Conservation (phyloP, 2,888 invertebrate genomes). For the Eustalomyia histrio region DNA sequence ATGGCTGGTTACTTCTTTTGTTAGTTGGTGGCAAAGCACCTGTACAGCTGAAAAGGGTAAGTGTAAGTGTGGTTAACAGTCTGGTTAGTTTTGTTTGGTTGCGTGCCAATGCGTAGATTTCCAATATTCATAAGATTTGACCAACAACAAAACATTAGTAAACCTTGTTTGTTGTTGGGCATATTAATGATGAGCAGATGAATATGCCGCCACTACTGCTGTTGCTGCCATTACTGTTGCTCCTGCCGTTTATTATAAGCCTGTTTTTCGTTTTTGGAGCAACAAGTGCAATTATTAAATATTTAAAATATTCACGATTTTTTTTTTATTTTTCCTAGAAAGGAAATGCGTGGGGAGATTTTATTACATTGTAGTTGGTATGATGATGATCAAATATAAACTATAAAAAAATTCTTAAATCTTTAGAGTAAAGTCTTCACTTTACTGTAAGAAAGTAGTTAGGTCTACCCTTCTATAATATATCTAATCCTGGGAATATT, state of each 20-base stretch:
- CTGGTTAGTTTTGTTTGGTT: conserved; percentile 46
- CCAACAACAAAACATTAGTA: conserved; percentile 22
- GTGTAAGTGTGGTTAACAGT: conserved; percentile 61
- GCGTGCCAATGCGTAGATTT: conserved; percentile 66
- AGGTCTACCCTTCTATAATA: no score
- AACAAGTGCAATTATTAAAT: conserved; percentile 68
- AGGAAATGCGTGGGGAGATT: conserved; percentile 68
- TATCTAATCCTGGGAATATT: no score
- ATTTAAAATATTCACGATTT: conserved; percentile 54
- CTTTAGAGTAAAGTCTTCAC: no score
- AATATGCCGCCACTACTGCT: neutral
- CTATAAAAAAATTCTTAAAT: no score
- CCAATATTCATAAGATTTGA: conserved; percentile 62
- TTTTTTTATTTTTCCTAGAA: conserved; percentile 33
- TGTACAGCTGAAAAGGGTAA: conserved; percentile 60
- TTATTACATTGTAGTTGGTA: conserved; percentile 20
- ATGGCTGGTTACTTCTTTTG: neutral
- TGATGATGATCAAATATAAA: no score
- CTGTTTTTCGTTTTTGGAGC: conserved; percentile 60
- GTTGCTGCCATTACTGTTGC: conserved; percentile 1
- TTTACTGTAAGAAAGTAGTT: no score
- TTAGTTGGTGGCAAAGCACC: conserved; percentile 62
- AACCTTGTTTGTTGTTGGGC: conserved; percentile 34
- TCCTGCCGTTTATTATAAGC: conserved; percentile 33
- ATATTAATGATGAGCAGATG: conserved; percentile 25